These are phyloP conservation scores for Dinoponera quadriceps DNA, from an alignment of 1,140 invertebrate genomes.

Conservation along the genomic window DNA sequence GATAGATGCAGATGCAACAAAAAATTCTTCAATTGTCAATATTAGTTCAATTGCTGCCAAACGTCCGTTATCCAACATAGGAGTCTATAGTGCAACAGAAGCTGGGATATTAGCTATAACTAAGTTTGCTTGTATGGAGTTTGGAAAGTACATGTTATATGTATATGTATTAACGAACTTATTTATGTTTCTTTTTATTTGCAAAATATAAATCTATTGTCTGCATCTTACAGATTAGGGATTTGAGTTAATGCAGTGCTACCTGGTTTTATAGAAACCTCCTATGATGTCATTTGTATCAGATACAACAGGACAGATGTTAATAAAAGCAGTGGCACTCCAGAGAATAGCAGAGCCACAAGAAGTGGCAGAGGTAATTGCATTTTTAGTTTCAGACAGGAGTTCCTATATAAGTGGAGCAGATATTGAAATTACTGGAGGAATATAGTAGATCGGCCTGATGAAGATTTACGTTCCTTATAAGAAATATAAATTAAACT, in stretches of 20 bases:
- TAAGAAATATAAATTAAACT: no score
- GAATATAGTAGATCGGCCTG: conserved; percentile 80
- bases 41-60: conserved; percentile 95
- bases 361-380: conserved; percentile 94
- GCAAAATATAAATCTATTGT: neutral
- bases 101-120: conserved; percentile 95
- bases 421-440: conserved; percentile 93
- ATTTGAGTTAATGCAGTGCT: conserved; percentile 93
- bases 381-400: conserved; percentile 93
- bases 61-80: conserved; percentile 93
- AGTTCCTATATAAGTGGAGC: conserved; percentile 95
- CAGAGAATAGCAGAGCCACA: conserved; percentile 91
- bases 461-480: no score
- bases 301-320: conserved; percentile 89
- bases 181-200: neutral
- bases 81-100: conserved; percentile 95
- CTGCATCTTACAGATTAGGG: conserved; percentile 79
- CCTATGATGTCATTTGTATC: conserved; percentile 93
- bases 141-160: conserved; percentile 89
- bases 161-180: neutral
- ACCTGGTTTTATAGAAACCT: conserved; percentile 95
- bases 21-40: conserved; percentile 93
- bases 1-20: conserved; percentile 87
- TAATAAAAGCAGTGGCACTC: conserved; percentile 89
- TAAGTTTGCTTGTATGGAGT: conserved; percentile 93